Evolutionary conservation across 2,113 vertebrate genomes (phyloP).

Genomic region (Sus scrofa): T2T-Sscrofa CM000812.6:35224501-35225000

Average conservation of each 20-base stretch:
- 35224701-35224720: constrained; percentile 95
- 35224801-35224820: constrained; percentile 99
- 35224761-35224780: constrained; percentile 98
- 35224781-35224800: constrained; percentile 98
- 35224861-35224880: constrained; percentile 96
- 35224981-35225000: not conserved
- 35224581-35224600: constrained; percentile 39
- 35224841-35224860: constrained; percentile 99
- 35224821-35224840: constrained; percentile 99
- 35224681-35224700: constrained; percentile 96
- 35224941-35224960: not conserved
- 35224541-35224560: not conserved
- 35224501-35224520: not conserved
- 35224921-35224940: not conserved
- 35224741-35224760: constrained; percentile 98
- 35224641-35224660: constrained; percentile 81
- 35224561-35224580: constrained; percentile 39
- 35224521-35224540: not conserved
- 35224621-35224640: constrained; percentile 75
- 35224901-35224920: not conserved
- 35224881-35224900: not conserved
- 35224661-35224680: constrained; percentile 78
- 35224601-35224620: constrained; percentile 48
- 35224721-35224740: constrained; percentile 97
- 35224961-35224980: not conserved